Evolutionary conservation across 2,113 vertebrate genomes (phyloP), one percentile per base, ranked within the genome.

Genomic region (Eleginops maclovinus): DNA sequence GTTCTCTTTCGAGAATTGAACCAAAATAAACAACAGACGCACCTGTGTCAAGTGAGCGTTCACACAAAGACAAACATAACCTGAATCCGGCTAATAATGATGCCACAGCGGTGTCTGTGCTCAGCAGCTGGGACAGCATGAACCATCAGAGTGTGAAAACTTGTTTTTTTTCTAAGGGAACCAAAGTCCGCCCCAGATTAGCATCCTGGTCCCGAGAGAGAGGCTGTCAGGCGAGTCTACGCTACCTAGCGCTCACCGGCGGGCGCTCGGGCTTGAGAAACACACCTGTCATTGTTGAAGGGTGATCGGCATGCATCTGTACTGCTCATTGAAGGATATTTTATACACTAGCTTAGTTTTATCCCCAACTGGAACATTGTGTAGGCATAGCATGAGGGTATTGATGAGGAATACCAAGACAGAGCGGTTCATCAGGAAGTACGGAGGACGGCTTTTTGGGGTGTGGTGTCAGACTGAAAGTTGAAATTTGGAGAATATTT

Each of bases 211-310:
- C 84, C 76, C 7, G 7, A 43, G 69, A 71, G 88, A 74, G 72
- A 43, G 9, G 73, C 87, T 76, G 87, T 86, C 88, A 89, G 88
- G 82, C 82, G 41, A 55, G 77, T 69, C 79, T 50, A 56, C 9
- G 72, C 81, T 17, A 11, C 76, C 78, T 61, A 64, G 14, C 61
- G 76, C 84, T 87, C 70, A 53, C 58, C 53, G 21, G n/a, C 53
- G 47, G 54, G 12, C 63, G 69, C 87, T 93, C 89, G 89, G 88
- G 73, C 90, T 85, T 86, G 73, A 88, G 80, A 88, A 89, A 84
- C 74, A 83, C 92, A 93, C 61, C 90, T 93, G 92, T 89, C 79
- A 40, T 58, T 53, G 68, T 41, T 68, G 79, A 64, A 16, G 79
- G 66, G 31, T 47, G 81, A 76, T 64, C 12, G 51, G 72, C 17